These are phyloP conservation scores for Drosophila paucipuncta DNA, from an alignment of 2,888 invertebrate genomes.

Conservation along the genomic window DNA sequence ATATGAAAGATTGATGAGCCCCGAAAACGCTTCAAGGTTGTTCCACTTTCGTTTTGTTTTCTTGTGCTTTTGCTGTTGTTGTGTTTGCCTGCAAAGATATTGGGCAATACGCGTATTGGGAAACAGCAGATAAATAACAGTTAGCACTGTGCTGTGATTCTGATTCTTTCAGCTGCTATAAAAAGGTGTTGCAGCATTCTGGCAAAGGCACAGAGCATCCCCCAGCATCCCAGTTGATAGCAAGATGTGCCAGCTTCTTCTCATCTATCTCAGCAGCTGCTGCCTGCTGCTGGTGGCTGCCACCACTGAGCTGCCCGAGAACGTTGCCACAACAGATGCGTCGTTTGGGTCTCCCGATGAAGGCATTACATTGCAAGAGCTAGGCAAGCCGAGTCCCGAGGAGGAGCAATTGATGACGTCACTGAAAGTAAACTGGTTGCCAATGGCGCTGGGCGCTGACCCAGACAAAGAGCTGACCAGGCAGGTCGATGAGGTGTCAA, in stretches of 20 bases:
- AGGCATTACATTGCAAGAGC: conserved; percentile 2
- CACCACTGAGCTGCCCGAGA: conserved; percentile 5
- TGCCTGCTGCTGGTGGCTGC: conserved; percentile 51
- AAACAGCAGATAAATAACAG: conserved; percentile 53
- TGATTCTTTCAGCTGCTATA: conserved; percentile 40
- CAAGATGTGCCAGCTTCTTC: conserved; percentile 51
- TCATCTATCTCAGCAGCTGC: conserved; percentile 35
- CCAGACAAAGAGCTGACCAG: conserved; percentile 20
- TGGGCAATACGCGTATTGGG: conserved; percentile 46
- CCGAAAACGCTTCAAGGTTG: conserved; percentile 52
- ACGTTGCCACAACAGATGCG: conserved; percentile 1
- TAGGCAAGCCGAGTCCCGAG: conserved; percentile 30
- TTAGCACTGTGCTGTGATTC: conserved; percentile 36
- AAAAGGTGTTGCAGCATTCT: conserved; percentile 36
- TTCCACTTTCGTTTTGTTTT: conserved; percentile 56
- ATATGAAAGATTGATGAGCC: conserved; percentile 65
- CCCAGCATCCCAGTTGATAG: conserved; percentile 15
- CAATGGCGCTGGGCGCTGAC: conserved; percentile 34
- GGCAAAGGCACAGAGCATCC: conserved; percentile 36
- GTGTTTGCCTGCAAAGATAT: conserved; percentile 64
- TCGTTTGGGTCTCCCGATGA: conserved; percentile 17
- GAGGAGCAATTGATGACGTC: conserved; percentile 30
- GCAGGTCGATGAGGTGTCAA: background rate
- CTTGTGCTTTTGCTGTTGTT: conserved; percentile 5
- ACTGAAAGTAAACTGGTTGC: conserved; percentile 58